These are phyloP conservation scores for Sandelia bainsii DNA, from an alignment of 2,797 vertebrate genomes.

Conservation along the genomic window DNA sequence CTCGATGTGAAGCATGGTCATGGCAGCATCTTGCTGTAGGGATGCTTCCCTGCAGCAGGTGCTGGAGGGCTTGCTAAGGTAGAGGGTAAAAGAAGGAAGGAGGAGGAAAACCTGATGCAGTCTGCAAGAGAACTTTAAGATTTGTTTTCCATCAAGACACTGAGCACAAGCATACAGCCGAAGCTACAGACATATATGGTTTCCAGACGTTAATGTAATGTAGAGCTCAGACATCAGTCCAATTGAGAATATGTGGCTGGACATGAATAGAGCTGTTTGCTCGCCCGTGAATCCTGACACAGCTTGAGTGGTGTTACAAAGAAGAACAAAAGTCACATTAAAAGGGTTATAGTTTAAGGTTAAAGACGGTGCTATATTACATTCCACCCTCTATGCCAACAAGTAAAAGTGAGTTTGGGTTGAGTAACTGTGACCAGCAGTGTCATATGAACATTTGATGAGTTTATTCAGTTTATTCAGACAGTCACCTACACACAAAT, in stretches of 20 bases:
- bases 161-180: not conserved
- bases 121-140: not conserved
- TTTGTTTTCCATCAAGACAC: not conserved
- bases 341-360: not conserved
- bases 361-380: not conserved
- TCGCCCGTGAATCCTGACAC: too few species aligned
- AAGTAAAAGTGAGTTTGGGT: slow-evolving; percentile 30
- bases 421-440: slow-evolving; percentile 34
- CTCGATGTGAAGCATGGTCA: too few species aligned
- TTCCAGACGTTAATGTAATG: not conserved
- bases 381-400: not conserved
- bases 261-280: too few species aligned
- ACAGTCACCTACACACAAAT: slow-evolving; percentile 69
- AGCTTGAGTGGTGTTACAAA: too few species aligned
- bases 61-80: too few species aligned
- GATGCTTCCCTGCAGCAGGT: not conserved
- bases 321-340: not conserved
- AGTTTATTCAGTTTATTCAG: slow-evolving; percentile 54
- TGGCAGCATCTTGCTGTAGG: not conserved
- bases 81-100: not conserved
- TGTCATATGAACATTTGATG: slow-evolving; percentile 69
- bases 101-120: too few species aligned
- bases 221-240: not conserved
- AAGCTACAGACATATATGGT: not conserved
- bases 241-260: not conserved